These are phyloP conservation scores for Himalopsyche anomala DNA, from an alignment of 2,888 invertebrate genomes.

Conservation along the genomic window DNA sequence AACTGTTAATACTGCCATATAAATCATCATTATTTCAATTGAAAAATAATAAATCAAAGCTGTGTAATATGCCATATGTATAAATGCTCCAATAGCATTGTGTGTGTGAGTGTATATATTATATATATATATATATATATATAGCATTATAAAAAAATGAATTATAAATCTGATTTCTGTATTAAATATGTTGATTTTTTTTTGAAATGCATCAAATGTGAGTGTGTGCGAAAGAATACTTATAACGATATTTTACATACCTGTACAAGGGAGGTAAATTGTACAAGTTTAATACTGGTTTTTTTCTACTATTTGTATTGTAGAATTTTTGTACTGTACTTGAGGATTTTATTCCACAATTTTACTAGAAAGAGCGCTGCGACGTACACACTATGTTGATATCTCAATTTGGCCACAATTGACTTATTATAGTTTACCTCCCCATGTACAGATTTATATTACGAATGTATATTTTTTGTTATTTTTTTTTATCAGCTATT, in stretches of 20 bases:
- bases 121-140: too few species aligned
- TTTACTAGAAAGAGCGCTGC: too few species aligned
- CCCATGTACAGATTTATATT: too few species aligned
- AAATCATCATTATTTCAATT: background rate
- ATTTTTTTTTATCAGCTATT: background rate
- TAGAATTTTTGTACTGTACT: too few species aligned
- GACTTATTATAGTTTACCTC: too few species aligned
- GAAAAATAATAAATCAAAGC: background rate
- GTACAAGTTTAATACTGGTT: too few species aligned
- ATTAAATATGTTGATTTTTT: background rate
- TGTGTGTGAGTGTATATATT: background rate
- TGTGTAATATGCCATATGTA: background rate
- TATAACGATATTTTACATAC: background rate
- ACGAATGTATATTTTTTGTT: too few species aligned
- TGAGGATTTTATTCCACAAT: too few species aligned
- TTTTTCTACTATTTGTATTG: too few species aligned
- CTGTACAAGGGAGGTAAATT: background rate
- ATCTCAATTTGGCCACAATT: too few species aligned
- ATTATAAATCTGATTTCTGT: background rate
- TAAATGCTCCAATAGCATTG: background rate
- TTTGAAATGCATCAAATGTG: background rate
- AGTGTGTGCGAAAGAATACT: background rate
- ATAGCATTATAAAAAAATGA: background rate
- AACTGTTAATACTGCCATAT: background rate
- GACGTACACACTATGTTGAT: too few species aligned